These are phyloP conservation scores for Mesochorus sp. DNA, from an alignment of 2,888 invertebrate genomes.

Conservation along the genomic window DNA sequence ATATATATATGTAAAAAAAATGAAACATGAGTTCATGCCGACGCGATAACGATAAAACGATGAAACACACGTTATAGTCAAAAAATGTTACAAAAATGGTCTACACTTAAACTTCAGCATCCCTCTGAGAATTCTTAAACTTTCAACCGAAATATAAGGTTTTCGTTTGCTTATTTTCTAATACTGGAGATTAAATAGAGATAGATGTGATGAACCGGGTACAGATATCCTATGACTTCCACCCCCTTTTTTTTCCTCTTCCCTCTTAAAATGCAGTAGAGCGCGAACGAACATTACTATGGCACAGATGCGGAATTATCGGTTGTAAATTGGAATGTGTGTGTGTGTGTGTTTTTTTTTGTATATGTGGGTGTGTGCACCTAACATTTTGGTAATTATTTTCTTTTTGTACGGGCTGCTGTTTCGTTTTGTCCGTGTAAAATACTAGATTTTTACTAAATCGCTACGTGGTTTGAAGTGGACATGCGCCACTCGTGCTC, in stretches of 20 bases:
- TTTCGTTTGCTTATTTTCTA: constrained; percentile 21
- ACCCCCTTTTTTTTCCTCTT: background rate
- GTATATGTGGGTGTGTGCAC: constrained; percentile 24
- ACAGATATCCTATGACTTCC: constrained; percentile 7
- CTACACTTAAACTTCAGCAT: background rate
- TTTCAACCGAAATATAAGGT: constrained; percentile 13
- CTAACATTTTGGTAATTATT: constrained; percentile 31
- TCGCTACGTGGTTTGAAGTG: constrained; percentile 34
- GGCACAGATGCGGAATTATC: constrained; percentile 62
- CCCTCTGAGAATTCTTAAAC: background rate
- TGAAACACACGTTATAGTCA: constrained; percentile 17
- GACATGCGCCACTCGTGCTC: background rate
- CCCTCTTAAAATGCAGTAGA: constrained; percentile 23
- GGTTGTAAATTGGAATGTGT: constrained; percentile 52
- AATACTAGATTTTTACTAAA: constrained; percentile 50
- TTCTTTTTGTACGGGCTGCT: constrained; percentile 33
- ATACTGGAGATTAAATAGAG: constrained; percentile 44
- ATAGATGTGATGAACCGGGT: constrained; percentile 25
- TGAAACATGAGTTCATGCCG: background rate
- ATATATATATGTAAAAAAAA: background rate
- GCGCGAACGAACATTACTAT: constrained; percentile 58
- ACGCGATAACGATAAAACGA: constrained; percentile 35
- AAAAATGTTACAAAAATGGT: constrained; percentile 43
- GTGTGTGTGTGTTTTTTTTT: background rate
- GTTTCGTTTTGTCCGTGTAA: constrained; percentile 51